These are phyloP conservation scores for Sphecodes monilicornis DNA, from an alignment of 2,888 invertebrate genomes.

Conservation along the genomic window DNA sequence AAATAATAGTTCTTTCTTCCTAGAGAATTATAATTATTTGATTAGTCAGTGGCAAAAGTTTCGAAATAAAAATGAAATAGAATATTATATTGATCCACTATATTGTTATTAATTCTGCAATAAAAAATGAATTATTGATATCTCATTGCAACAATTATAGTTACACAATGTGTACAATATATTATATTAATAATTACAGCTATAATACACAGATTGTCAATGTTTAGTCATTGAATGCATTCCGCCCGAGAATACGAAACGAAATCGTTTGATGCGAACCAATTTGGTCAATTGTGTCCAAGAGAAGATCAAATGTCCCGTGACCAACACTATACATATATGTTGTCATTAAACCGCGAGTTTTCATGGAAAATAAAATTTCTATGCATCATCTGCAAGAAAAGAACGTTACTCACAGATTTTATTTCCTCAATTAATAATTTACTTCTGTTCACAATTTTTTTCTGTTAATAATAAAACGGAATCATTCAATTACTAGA, in stretches of 20 bases:
- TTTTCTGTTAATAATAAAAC: too few species aligned
- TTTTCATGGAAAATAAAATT: background rate
- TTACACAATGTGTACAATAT: background rate
- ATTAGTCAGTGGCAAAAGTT: background rate
- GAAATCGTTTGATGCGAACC: slow-evolving; percentile 5
- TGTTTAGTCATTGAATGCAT: background rate
- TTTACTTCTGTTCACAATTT: too few species aligned
- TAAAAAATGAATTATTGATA: background rate
- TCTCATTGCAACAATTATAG: background rate
- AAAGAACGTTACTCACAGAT: background rate
- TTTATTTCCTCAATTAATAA: background rate
- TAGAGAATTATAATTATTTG: background rate
- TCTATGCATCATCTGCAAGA: background rate
- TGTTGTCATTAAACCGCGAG: background rate
- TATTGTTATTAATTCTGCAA: background rate
- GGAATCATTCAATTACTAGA: too few species aligned
- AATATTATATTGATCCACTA: background rate
- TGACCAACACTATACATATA: background rate
- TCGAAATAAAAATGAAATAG: background rate
- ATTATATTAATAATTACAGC: background rate
- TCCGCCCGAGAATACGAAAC: slow-evolving; percentile 1
- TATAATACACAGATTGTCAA: too few species aligned
- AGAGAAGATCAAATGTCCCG: background rate
- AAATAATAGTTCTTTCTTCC: background rate
- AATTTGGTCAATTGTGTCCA: slow-evolving; percentile 2